These are phyloP conservation scores for Hypsibius dujardini DNA, from an alignment of 1,140 invertebrate genomes.

Conservation along the genomic window DNA sequence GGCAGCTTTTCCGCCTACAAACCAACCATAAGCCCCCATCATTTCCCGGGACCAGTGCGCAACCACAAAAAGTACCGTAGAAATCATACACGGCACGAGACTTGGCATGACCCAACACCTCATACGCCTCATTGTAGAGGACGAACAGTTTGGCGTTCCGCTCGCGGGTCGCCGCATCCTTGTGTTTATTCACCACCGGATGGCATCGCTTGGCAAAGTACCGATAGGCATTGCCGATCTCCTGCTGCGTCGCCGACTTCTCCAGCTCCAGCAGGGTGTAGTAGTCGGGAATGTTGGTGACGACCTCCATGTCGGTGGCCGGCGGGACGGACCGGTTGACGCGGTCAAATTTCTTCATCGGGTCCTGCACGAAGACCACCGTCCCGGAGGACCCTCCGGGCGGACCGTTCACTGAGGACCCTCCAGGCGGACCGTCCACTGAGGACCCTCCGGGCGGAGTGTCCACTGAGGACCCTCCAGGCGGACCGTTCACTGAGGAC, in stretches of 20 bases:
- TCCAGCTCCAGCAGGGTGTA: not conserved
- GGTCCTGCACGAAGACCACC: too few relatives aligned
- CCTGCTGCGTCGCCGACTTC: not conserved
- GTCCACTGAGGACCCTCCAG: too few relatives aligned
- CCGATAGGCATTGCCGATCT: not conserved
- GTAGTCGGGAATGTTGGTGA: not conserved
- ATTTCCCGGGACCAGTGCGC: too few relatives aligned
- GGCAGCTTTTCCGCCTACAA: not conserved
- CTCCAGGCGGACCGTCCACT: too few relatives aligned
- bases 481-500: too few relatives aligned
- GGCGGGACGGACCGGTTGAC: not conserved
- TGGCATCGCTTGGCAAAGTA: constrained; percentile 5
- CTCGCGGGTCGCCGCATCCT: not conserved
- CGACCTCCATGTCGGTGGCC: not conserved
- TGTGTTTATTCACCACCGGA: not conserved
- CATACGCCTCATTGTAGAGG: constrained; percentile 4
- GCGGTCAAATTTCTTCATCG: not conserved
- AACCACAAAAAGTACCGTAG: constrained; percentile 4
- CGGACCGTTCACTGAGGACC: too few relatives aligned
- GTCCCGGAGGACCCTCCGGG: too few relatives aligned
- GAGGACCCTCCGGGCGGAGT: too few relatives aligned
- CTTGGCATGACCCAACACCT: not conserved
- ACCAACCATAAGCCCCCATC: too few relatives aligned
- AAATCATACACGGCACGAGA: constrained; percentile 1
- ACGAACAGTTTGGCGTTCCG: not conserved